A percentile compares a stretch with the other conserved stretches of the same genome.
phyloP scores from a whole-genome alignment of 2,888 invertebrate species.

The Limnephilus lunatus region DNA sequence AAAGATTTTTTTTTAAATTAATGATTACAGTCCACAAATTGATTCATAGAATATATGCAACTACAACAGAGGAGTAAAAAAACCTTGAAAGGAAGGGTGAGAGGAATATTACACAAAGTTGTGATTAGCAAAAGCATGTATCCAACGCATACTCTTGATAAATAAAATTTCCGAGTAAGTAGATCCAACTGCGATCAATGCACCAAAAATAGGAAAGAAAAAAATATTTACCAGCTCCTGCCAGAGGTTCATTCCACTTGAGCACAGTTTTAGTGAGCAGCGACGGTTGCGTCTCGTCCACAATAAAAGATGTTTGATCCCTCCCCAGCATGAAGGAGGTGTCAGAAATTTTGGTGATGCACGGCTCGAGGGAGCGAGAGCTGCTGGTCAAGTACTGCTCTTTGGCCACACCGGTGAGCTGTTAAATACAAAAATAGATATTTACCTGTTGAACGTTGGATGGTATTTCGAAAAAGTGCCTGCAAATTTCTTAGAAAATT shows the following conservation, averaged over 20 bases:
- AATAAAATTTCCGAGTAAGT: neutral
- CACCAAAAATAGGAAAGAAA: neutral
- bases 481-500: too few relatives aligned
- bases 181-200: too few relatives aligned
- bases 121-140: neutral
- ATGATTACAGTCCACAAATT: too few relatives aligned
- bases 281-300: slow-evolving; percentile 85
- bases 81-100: neutral
- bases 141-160: neutral
- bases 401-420: slow-evolving; percentile 80
- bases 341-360: slow-evolving; percentile 86
- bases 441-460: too few relatives aligned
- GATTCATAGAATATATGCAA: too few relatives aligned
- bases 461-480: too few relatives aligned
- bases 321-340: slow-evolving; percentile 89
- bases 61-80: neutral
- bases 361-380: slow-evolving; percentile 88
- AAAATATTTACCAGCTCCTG: slow-evolving; percentile 78
- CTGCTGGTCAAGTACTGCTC: slow-evolving; percentile 92
- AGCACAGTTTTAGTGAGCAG: slow-evolving; percentile 84
- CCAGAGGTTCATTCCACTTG: slow-evolving; percentile 88
- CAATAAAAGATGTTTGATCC: slow-evolving; percentile 91
- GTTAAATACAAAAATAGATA: slow-evolving; percentile 22
- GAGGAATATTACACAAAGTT: neutral
- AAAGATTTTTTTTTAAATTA: too few relatives aligned